phyloP scores from a whole-genome alignment of 1,140 invertebrate genomes.

The Tigriopus japonicus region DNA sequence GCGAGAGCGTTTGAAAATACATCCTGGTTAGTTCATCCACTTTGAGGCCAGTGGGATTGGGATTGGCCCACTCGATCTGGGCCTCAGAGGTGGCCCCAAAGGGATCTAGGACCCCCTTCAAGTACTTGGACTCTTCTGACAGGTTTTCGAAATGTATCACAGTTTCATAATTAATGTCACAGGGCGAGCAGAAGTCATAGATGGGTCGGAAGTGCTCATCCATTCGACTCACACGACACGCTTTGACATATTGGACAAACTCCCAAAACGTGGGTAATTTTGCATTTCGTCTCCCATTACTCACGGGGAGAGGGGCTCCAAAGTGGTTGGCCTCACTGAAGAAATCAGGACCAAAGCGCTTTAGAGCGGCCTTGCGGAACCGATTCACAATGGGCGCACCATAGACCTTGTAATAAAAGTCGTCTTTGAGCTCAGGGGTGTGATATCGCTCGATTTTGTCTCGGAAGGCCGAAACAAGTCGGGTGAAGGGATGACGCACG shows the following conservation, averaged over 20 bases:
- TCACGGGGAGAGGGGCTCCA: background rate
- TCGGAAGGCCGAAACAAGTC: constrained; percentile 32
- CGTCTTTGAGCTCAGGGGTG: background rate
- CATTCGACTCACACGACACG: background rate
- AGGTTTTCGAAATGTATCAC: background rate
- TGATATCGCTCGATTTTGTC: constrained; percentile 28
- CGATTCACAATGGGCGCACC: background rate
- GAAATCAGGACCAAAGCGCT: background rate
- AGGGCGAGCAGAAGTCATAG: background rate
- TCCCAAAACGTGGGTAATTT: background rate
- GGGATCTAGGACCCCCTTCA: too few species aligned
- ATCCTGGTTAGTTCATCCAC: background rate
- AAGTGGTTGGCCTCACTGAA: background rate
- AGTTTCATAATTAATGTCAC: background rate
- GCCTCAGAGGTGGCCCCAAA: too few species aligned
- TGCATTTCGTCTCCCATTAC: background rate
- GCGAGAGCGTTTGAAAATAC: background rate
- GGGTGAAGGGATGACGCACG: constrained; percentile 32
- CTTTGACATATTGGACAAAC: background rate
- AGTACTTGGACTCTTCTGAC: background rate
- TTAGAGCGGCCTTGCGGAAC: background rate
- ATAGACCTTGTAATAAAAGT: background rate
- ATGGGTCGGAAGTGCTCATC: background rate
- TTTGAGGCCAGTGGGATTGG: too few species aligned
- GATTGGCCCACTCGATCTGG: too few species aligned